Evolutionary conservation across 92 coral and sea anemone genomes (phyloP).

Genomic region (Blastomussa wellsi): DNA sequence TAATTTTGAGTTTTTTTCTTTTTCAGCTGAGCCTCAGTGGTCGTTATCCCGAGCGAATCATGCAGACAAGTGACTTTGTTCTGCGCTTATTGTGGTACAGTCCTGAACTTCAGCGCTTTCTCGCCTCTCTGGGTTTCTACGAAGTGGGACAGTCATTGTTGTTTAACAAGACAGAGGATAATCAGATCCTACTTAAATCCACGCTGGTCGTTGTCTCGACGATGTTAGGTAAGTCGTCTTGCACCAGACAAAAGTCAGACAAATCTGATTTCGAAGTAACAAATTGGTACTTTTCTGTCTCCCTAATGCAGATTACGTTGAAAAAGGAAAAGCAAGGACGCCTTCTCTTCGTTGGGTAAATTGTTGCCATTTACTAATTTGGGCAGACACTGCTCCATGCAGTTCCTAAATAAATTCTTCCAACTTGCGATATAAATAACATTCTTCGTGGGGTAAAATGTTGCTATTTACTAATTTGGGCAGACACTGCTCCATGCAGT

Average conservation of each 20-base stretch:
- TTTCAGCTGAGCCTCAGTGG: slow-evolving; percentile 66
- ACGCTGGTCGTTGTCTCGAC: slow-evolving; percentile 54
- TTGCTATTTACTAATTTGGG: neutral
- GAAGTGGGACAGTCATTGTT: slow-evolving; percentile 84
- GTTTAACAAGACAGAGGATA: slow-evolving; percentile 72
- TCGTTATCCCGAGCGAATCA: slow-evolving; percentile 77
- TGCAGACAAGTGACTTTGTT: slow-evolving; percentile 75
- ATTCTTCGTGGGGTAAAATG: slow-evolving; percentile 39
- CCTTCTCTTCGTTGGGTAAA: slow-evolving; percentile 41
- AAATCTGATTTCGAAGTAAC: neutral
- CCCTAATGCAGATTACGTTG: slow-evolving; percentile 38
- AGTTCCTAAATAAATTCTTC: neutral
- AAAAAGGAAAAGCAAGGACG: slow-evolving; percentile 26
- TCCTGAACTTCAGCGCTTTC: slow-evolving; percentile 61
- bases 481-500: neutral
- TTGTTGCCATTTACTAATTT: neutral
- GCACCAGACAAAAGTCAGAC: neutral
- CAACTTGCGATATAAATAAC: too few relatives aligned
- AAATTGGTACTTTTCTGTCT: neutral
- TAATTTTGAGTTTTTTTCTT: neutral
- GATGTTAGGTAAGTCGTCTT: slow-evolving; percentile 59
- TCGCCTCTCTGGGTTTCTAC: slow-evolving; percentile 77
- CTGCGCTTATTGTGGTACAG: slow-evolving; percentile 75
- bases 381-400: neutral
- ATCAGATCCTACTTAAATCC: slow-evolving; percentile 65